phyloP scores from a whole-genome alignment of 2,797 vertebrate genomes.

The Psittacula echo region DNA sequence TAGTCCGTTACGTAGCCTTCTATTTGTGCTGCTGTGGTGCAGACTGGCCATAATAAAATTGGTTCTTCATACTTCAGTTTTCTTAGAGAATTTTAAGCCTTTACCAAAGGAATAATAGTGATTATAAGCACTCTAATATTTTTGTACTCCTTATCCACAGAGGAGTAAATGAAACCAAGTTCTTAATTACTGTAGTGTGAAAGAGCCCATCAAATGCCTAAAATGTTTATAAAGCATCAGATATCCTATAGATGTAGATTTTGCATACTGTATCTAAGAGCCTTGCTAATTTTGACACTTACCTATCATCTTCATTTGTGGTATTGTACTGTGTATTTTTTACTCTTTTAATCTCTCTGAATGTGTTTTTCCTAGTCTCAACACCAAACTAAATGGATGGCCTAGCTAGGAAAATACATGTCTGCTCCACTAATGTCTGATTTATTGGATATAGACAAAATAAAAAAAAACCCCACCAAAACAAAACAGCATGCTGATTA shows the following conservation, averaged over 20 bases:
- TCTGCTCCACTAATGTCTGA: conserved; percentile 12
- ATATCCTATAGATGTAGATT: background rate
- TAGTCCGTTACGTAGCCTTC: background rate
- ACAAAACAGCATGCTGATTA: background rate
- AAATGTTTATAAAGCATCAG: background rate
- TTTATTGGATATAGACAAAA: conserved; percentile 28
- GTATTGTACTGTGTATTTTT: background rate
- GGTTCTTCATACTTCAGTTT: background rate
- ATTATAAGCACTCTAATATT: background rate
- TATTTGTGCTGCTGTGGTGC: background rate
- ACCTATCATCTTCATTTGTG: background rate
- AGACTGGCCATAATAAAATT: background rate
- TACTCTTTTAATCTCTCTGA: background rate
- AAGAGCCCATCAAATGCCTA: background rate
- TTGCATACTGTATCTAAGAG: background rate
- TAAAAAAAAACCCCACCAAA: background rate
- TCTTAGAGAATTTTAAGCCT: background rate
- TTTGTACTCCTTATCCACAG: background rate
- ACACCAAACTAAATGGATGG: conserved; percentile 5
- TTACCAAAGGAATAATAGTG: background rate
- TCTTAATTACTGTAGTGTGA: background rate
- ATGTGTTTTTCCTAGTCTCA: background rate
- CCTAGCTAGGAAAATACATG: conserved; percentile 35
- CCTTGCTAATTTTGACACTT: background rate
- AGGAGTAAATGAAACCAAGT: background rate